Base-by-base conservation (phyloP, 2,797 vertebrate genomes). In the Sylvia borin region DNA sequence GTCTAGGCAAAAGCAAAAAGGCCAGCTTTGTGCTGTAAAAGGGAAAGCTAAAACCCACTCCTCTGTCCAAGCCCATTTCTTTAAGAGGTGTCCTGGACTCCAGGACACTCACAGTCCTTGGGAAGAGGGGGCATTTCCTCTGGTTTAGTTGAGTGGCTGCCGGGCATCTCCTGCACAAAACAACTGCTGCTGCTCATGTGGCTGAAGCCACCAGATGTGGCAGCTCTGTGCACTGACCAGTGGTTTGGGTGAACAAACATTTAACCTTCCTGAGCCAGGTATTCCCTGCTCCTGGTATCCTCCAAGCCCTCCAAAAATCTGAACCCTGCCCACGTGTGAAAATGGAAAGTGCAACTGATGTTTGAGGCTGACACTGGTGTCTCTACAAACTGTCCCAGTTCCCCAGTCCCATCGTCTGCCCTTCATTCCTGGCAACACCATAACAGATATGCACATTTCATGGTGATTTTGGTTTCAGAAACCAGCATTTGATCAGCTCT, bases 281-380 rank as follows among this genome's bases (percentile, higher is more conserved):
- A 36, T 13, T 82, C 21, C 26, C 26, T n/a, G 27, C 29, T 53
- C 29, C 25, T 48, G 40, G 25, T 1, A 29, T 10, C 47, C 64
- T 68, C 15, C 43, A 57, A 62, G 21, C 36, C 64, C 38, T 43
- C 61, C 2, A 3, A 24, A 80, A 31, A 34, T 20, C 65, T 47
- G 5, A 40, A 19, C 8, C 36, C 61, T 70, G n/a, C 21, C 48
- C 5, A 2, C 2, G n/a, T 38, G 18, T 42, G 34, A 57, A 51
- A 65, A 38, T 0, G 11, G 26, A 24, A 68, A 70, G n/a, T 1
- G 0, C 29, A 48, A 0, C 7, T 22, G 13, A 58, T 13, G 6
- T 17, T 6, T 4, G 5, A 90, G 42, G 60, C 31, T 51, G 60
- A 70, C 2, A 2, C 11, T 25, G 22, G 6, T 25, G 27, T 45